Evolutionary conservation across 1,140 invertebrate species (phyloP), one percentile per base, ranked within the genome.

Genomic region (Ylistrum balloti): DNA sequence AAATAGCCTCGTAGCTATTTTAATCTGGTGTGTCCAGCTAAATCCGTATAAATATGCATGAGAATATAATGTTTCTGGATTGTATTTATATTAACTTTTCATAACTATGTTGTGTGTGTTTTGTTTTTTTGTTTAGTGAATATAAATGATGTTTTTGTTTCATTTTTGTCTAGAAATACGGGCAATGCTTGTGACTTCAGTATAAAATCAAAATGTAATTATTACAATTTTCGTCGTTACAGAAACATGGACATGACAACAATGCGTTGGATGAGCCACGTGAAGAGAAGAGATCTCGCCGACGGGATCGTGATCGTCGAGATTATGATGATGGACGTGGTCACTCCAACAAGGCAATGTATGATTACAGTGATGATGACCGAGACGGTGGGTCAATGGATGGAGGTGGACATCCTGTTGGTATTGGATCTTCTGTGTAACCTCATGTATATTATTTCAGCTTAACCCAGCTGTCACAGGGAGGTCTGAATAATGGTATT

Each of bases 181-280:
- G n/a, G n/a, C n/a, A n/a, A n/a, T n/a, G n/a, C n/a, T n/a, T n/a
- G n/a, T n/a, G n/a, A n/a, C n/a, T 38, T 38, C 13, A 38, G 13
- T 38, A 38, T 38, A 38, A 38, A 5, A 38, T 38, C 35, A 38
- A 7, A 7, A 38, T 38, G 13, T 38, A 38, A 38, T 38, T 13
- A 38, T 38, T 38, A 7, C 35, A 13, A 45, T 45, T 74, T 1
- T 74, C 13, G 22, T 74, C 56, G 5, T 74, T 74, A 28, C 56
- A 74, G 56, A 74, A 74, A 74, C 56, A 74, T 74, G 56, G 56
- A 74, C 56, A 74, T 74, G 56, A 74, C 56, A 74, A 74, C 56
- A 74, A 74, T 28, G 56, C 56, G 0, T 17, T 74, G 56, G 56
- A 74, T 28, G 56, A 74, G n/a, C 56, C 56, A 28, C 56, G 56